These are phyloP conservation scores for Acrobasis repandana DNA, from an alignment of 2,888 invertebrate genomes.

Conservation along the genomic window DNA sequence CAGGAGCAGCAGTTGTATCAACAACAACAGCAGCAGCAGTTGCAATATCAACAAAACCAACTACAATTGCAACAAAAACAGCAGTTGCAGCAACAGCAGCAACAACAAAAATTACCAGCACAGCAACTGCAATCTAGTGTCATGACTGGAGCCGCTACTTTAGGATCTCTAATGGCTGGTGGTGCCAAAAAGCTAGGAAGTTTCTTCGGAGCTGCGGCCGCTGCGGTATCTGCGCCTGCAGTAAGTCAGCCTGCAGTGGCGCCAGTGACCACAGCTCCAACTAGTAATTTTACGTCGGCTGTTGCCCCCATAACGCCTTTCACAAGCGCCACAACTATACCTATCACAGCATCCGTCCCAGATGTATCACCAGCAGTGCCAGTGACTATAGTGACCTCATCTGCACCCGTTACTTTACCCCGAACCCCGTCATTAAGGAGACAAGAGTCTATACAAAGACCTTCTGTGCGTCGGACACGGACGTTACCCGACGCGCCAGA, in stretches of 20 bases:
- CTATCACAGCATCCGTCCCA: constrained; percentile 69
- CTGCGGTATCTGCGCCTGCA: constrained; percentile 66
- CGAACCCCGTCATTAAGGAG: constrained; percentile 72
- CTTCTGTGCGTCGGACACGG: constrained; percentile 72
- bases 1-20: constrained; percentile 50
- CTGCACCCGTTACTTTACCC: constrained; percentile 63
- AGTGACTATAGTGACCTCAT: constrained; percentile 60
- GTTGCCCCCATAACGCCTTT: constrained; percentile 61
- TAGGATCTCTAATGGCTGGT: constrained; percentile 77
- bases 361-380: constrained; percentile 64
- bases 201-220: constrained; percentile 77
- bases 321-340: constrained; percentile 56
- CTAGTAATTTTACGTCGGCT: constrained; percentile 54
- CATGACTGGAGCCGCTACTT: constrained; percentile 72
- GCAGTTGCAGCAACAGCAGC: constrained; percentile 54
- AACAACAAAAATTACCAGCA: constrained; percentile 62
- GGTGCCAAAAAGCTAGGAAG: constrained; percentile 78
- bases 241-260: constrained; percentile 47
- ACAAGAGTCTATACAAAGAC: constrained; percentile 79
- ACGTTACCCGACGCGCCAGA: constrained; percentile 78
- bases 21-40: constrained; percentile 44
- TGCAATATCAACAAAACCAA: constrained; percentile 47
- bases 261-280: constrained; percentile 45
- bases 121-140: constrained; percentile 72
- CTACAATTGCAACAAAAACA: constrained; percentile 50